These are phyloP conservation scores for Callitettix versicolor DNA, from an alignment of 1,140 invertebrate species.

Conservation along the genomic window DNA sequence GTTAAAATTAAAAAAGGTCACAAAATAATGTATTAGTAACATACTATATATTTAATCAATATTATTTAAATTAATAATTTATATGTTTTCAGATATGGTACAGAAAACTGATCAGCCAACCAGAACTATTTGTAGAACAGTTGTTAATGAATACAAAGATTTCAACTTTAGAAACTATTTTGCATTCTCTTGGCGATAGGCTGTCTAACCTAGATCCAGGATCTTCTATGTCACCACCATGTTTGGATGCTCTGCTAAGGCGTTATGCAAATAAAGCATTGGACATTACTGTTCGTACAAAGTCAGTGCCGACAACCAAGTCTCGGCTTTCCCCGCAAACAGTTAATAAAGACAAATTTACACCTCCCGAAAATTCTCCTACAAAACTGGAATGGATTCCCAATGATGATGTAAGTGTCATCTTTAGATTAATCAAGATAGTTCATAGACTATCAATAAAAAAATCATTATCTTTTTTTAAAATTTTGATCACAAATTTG, in stretches of 20 bases:
- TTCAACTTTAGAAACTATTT: conserved; percentile 46
- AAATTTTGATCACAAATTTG: no score
- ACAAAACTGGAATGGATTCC: conserved; percentile 55
- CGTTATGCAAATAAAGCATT: conserved; percentile 61
- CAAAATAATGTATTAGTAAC: no score
- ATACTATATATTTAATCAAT: no score
- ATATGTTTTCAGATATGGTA: conserved; percentile 34
- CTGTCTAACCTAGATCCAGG: conserved; percentile 21
- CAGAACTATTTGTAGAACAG: conserved; percentile 58
- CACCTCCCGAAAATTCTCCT: conserved; percentile 7
- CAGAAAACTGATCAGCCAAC: conserved; percentile 51
- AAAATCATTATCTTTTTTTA: background rate
- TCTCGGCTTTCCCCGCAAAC: conserved; percentile 34
- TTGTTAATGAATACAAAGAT: conserved; percentile 64
- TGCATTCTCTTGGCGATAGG: conserved; percentile 29
- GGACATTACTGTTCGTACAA: conserved; percentile 36
- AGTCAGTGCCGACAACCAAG: conserved; percentile 50
- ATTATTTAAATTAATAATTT: no score
- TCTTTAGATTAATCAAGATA: no score
- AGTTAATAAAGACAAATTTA: background rate
- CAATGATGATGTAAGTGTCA: conserved; percentile 44
- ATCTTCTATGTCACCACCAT: conserved; percentile 33
- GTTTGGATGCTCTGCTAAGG: conserved; percentile 52
- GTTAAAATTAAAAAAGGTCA: no score
- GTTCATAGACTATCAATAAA: background rate